phyloP scores from a whole-genome alignment of 1,140 invertebrate genomes.

The Achatina immaculata region DNA sequence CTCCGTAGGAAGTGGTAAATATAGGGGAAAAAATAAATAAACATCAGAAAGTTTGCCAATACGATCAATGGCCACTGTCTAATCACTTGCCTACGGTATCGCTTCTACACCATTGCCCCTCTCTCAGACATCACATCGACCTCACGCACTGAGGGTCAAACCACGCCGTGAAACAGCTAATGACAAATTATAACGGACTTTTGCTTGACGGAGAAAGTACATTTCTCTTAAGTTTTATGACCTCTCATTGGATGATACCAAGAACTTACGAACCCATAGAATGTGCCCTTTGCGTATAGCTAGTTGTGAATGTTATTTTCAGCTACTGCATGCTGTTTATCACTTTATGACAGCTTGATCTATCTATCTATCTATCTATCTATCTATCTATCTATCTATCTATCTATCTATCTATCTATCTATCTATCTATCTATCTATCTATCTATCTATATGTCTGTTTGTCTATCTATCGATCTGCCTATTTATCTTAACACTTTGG shows the following conservation, averaged over 20 bases:
- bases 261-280: background rate
- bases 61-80: slow-evolving; percentile 6
- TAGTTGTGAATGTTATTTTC: too few relatives aligned
- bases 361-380: slow-evolving; percentile 4
- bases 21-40: too few relatives aligned
- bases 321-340: too few relatives aligned
- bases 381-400: slow-evolving; percentile 4
- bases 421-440: background rate
- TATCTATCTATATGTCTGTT: too few relatives aligned
- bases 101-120: slow-evolving; percentile 3
- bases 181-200: slow-evolving; percentile 14
- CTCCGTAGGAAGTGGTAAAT: too few relatives aligned
- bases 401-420: slow-evolving; percentile 4
- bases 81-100: slow-evolving; percentile 5
- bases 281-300: too few relatives aligned
- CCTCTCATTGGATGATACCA: background rate
- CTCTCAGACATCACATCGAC: background rate
- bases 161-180: slow-evolving; percentile 5
- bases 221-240: background rate
- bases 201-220: background rate
- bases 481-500: background rate
- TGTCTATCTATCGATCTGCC: too few relatives aligned
- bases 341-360: too few relatives aligned
- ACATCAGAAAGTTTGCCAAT: too few relatives aligned
- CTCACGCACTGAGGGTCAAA: slow-evolving; percentile 5